Base-by-base conservation (phyloP, 2,113 vertebrate species). In the Fulica atra region DNA sequence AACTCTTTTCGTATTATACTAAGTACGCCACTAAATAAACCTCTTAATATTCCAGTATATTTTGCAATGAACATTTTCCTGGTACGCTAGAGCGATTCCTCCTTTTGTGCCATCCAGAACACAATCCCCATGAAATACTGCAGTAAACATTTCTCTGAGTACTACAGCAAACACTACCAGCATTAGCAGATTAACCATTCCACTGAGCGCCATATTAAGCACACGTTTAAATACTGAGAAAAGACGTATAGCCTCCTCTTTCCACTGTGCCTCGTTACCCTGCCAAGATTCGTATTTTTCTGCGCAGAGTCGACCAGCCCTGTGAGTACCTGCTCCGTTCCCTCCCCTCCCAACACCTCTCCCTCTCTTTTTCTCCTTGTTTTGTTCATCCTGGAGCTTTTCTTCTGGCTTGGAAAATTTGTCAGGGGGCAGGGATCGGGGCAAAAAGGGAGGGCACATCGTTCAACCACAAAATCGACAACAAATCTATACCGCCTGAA, bases 101-200 rank as follows among this genome's bases (percentile, higher is more conserved):
- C 95, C 95, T 97, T 97, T 97, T 98, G 97, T 96, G 96, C 96
- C 97, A 97, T 97, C 96, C 96, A 95, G 96, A 97, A 96, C 97
- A 97, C 97, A 97, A 96, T 97, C 96, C 96, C 94, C 95, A 96
- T 97, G 97, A 98, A 98, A 98, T 97, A 98, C 97, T 96, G 97
- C 97, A 97, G 97, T 97, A 97, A 97, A 98, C 97, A 97, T 97
- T 98, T 98, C 97, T 96, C 94, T 97, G 97, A 97, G 96, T 96
- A 97, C 97, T 96, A 95, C 97, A 96, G 97, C 96, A 97, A 98
- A 98, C 97, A 97, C 96, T 95, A 96, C 95, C 81, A 86, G 92
- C 97, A 97, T 98, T 97, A 98, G 95, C 96, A 97, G 97, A 97
- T 98, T 98, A 98, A 97, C 96, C 97, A 98, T 98, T 98, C 96